These are phyloP conservation scores for Sanderia malayensis DNA, from an alignment of 30 jellyfish, hydroid and myxozoan species.

Conservation along the genomic window DNA sequence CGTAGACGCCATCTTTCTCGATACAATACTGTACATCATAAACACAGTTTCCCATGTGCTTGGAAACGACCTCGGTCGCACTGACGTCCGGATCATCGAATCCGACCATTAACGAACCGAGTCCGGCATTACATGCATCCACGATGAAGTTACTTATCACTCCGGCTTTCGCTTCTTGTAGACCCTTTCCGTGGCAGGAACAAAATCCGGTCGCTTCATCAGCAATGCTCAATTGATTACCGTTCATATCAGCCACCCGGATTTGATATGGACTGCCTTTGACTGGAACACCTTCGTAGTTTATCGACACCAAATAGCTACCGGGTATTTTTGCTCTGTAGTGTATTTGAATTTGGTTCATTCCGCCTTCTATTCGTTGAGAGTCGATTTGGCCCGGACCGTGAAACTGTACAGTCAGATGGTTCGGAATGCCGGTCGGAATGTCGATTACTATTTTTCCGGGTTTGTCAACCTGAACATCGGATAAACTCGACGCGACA, in stretches of 20 bases:
- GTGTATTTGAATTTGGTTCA: slow-evolving; percentile 42
- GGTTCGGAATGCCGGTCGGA: slow-evolving; percentile 60
- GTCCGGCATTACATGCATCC: slow-evolving; percentile 84
- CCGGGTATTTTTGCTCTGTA: slow-evolving; percentile 75
- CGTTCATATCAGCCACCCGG: slow-evolving; percentile 44
- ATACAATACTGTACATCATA: slow-evolving; percentile 72
- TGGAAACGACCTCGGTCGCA: slow-evolving; percentile 72
- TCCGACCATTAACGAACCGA: slow-evolving; percentile 80
- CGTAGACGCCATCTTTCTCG: slow-evolving; percentile 57
- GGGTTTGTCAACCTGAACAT: slow-evolving; percentile 27
- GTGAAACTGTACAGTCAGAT: slow-evolving; percentile 69
- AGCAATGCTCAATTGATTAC: slow-evolving; percentile 27
- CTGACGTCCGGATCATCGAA: slow-evolving; percentile 67
- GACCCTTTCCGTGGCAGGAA: slow-evolving; percentile 60
- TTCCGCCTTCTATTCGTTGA: slow-evolving; percentile 43
- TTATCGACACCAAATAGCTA: slow-evolving; percentile 54
- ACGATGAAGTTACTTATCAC: slow-evolving; percentile 63
- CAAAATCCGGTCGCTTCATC: slow-evolving; percentile 39
- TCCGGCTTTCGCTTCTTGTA: slow-evolving; percentile 63
- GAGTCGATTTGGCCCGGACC: slow-evolving; percentile 87
- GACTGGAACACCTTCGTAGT: slow-evolving; percentile 81
- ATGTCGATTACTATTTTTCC: slow-evolving; percentile 46
- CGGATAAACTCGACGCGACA: slow-evolving; percentile 26
- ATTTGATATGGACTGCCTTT: slow-evolving; percentile 82
- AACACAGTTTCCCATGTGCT: slow-evolving; percentile 77